Evolutionary conservation across 2,113 vertebrate species (phyloP).

Genomic region (Pluvialis apricaria): DNA sequence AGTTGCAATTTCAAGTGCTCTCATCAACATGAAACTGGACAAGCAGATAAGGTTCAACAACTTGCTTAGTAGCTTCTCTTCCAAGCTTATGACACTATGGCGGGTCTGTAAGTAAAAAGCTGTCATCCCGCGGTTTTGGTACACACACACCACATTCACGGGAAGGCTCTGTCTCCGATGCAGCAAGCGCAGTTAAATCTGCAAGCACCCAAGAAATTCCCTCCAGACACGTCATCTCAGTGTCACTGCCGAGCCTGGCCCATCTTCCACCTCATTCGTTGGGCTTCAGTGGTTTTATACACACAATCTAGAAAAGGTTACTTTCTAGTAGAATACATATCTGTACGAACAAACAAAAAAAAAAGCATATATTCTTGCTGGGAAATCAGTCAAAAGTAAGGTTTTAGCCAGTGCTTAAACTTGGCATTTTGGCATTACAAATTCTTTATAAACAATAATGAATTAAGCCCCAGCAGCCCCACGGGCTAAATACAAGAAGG

Average conservation of each 20-base stretch:
- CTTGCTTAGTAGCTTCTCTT: background rate
- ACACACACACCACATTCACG: accelerated
- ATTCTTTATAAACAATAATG: background rate
- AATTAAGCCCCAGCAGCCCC: background rate
- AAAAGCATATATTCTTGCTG: background rate
- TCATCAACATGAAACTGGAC: background rate
- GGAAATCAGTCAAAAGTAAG: background rate
- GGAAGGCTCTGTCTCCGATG: background rate
- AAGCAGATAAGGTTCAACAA: constrained; percentile 18
- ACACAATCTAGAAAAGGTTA: background rate
- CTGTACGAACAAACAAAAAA: background rate
- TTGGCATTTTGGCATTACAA: background rate
- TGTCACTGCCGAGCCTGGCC: background rate
- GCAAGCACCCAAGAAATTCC: background rate
- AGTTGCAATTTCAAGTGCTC: background rate
- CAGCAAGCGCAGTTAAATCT: background rate
- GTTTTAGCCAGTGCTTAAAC: background rate
- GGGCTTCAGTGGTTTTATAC: background rate
- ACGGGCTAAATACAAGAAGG: background rate
- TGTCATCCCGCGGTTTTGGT: background rate
- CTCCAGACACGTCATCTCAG: background rate
- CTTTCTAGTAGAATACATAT: background rate
- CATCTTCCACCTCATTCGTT: background rate
- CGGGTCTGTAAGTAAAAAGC: background rate
- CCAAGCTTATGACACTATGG: background rate